Evolutionary conservation across 2,113 vertebrate genomes (phyloP).

Genomic region (Strix aluco): DNA sequence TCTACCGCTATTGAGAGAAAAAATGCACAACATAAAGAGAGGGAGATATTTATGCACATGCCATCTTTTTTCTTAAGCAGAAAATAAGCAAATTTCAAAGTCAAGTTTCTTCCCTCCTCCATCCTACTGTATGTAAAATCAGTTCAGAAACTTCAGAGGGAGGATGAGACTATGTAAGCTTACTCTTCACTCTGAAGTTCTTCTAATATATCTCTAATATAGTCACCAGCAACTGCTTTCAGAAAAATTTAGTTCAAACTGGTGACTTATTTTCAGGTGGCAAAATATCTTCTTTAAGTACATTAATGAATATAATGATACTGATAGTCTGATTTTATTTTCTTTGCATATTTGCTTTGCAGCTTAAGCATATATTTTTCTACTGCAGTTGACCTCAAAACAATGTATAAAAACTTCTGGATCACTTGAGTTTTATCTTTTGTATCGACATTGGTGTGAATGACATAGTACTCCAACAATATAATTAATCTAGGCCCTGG

Average conservation of each 20-base stretch:
- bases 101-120: background rate
- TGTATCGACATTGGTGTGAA: background rate
- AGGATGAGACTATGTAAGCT: background rate
- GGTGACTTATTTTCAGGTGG: background rate
- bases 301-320: background rate
- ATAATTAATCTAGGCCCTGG: background rate
- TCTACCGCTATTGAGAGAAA: background rate
- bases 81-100: slow-evolving; percentile 13
- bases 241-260: background rate
- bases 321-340: background rate
- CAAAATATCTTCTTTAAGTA: background rate
- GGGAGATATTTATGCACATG: background rate
- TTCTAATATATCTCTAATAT: background rate
- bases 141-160: background rate
- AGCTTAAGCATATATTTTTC: background rate
- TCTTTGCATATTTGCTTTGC: background rate
- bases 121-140: background rate
- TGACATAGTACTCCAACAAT: background rate
- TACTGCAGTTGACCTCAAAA: background rate
- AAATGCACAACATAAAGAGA: background rate
- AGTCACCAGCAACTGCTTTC: background rate
- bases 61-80: background rate
- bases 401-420: background rate
- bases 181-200: background rate
- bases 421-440: background rate